A percentile compares a stretch with the other conserved stretches of the same genome.
Conservation (phyloP, 2,797 vertebrate species). For the Eulemur coronatus region DNA sequence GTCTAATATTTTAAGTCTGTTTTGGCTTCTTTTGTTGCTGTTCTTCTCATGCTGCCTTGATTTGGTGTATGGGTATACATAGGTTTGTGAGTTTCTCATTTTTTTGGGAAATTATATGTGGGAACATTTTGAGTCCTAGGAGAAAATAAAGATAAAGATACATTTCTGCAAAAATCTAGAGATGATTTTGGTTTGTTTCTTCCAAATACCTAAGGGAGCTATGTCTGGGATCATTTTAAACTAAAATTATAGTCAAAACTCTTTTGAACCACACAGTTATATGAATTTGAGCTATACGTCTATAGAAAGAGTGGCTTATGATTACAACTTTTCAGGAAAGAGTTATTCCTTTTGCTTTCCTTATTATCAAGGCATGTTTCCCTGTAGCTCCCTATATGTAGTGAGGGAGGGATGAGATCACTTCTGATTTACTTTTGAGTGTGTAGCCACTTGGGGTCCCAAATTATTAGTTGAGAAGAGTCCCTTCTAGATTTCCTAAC, state of each 20-base stretch:
- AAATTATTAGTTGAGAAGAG: not conserved
- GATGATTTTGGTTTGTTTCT: slow-evolving; percentile 19
- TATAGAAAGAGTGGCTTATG: not conserved
- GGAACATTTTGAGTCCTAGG: not conserved
- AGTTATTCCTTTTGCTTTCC: not conserved
- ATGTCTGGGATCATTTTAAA: not conserved
- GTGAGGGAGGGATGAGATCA: not conserved
- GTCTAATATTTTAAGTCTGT: not conserved
- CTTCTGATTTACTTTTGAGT: not conserved
- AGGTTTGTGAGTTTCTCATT: not conserved
- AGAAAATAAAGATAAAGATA: not conserved
- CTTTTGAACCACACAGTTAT: not conserved
- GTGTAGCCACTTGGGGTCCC: not conserved
- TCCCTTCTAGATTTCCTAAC: not conserved
- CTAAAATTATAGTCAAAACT: not conserved
- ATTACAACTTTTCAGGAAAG: not conserved
- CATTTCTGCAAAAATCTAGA: not conserved
- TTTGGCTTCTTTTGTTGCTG: not conserved
- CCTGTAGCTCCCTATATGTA: not conserved
- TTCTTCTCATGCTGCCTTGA: not conserved
- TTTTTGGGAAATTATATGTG: not conserved
- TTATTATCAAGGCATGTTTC: not conserved
- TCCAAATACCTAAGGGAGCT: not conserved
- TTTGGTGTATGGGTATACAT: not conserved
- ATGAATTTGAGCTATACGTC: not conserved